These are phyloP conservation scores for Gymnogyps californianus DNA, from an alignment of 2,113 vertebrate genomes.

Conservation along the genomic window DNA sequence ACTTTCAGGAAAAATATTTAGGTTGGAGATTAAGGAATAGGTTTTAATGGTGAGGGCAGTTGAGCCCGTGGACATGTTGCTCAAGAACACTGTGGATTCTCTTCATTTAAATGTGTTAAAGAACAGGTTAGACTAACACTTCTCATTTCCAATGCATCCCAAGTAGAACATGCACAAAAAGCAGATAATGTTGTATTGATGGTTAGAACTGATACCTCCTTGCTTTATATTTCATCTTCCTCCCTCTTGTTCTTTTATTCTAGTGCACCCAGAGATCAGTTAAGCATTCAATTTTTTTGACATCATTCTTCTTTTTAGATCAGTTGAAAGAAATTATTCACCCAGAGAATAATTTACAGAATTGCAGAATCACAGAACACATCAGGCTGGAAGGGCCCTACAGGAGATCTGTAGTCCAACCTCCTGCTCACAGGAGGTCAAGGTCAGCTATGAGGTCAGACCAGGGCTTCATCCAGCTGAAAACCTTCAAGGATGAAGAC, in stretches of 20 bases:
- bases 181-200: background rate
- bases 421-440: background rate
- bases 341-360: background rate
- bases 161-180: background rate
- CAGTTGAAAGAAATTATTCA: background rate
- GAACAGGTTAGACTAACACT: background rate
- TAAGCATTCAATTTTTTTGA: background rate
- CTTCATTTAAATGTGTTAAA: background rate
- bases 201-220: background rate
- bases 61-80: background rate
- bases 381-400: background rate
- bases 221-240: background rate
- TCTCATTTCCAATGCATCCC: background rate
- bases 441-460: background rate
- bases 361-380: background rate
- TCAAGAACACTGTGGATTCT: background rate
- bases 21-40: background rate
- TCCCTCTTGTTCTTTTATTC: background rate
- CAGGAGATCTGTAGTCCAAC: background rate
- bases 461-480: background rate
- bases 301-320: background rate
- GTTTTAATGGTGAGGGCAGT: background rate
- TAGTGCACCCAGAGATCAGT: background rate
- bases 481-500: background rate
- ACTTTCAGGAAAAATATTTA: background rate